Conservation (phyloP, 2,113 vertebrate genomes). For the Mastomys natalensis region DNA sequence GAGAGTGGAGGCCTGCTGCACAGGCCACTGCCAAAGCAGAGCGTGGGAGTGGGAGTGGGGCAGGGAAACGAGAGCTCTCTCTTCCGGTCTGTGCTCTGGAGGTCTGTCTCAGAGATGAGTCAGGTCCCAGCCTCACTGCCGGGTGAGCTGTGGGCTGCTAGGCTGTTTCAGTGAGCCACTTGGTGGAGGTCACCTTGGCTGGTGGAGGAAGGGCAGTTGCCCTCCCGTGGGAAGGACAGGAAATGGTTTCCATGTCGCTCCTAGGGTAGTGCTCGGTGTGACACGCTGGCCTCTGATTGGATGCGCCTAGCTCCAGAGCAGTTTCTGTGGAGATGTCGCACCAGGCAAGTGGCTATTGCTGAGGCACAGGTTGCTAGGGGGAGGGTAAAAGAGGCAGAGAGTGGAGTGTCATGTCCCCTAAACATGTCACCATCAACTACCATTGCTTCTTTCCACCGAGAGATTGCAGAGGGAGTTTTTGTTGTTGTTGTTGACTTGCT, state of each 20-base stretch:
- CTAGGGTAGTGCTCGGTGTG: not conserved
- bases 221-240: slow-evolving; percentile 58
- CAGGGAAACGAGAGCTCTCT: not conserved
- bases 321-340: slow-evolving; percentile 5
- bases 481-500: not conserved
- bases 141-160: not conserved
- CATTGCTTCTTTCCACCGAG: not conserved
- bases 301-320: not conserved
- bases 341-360: not conserved
- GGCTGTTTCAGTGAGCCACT: not conserved
- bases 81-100: not conserved
- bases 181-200: slow-evolving; percentile 73
- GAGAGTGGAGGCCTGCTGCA: not conserved
- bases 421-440: not conserved
- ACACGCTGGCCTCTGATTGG: slow-evolving; percentile 3
- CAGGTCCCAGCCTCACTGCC: not conserved
- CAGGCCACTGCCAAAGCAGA: not conserved
- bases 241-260: slow-evolving; percentile 18
- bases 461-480: not conserved
- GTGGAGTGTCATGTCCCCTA: not conserved
- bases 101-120: not conserved
- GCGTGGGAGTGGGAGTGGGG: accelerated
- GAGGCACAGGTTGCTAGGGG: not conserved
- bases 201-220: slow-evolving; percentile 51
- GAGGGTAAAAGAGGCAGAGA: not conserved